Evolutionary conservation across 2,113 vertebrate genomes (phyloP).

Genomic region (Cranoglanis bouderius): DNA sequence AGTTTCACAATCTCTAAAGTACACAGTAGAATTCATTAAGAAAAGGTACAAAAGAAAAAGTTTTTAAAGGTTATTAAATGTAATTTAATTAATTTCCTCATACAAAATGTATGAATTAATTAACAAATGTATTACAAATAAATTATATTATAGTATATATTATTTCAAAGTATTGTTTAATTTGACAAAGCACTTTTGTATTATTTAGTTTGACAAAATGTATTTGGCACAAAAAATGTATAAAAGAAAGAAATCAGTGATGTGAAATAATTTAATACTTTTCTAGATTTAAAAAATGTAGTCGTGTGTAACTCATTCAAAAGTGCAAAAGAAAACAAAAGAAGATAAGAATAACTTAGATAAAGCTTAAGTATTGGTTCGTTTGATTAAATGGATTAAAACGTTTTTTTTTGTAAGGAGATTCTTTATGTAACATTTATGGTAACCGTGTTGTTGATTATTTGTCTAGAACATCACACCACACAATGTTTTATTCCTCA

Average conservation of each 20-base stretch:
- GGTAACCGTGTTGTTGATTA: not conserved
- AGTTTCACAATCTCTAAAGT: not conserved
- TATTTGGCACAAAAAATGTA: not conserved
- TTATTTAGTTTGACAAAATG: not conserved
- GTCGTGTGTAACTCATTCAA: not conserved
- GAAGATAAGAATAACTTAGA: not conserved
- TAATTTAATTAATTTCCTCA: not conserved
- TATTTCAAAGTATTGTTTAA: not conserved
- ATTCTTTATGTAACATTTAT: not conserved
- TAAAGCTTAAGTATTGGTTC: not conserved
- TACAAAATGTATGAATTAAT: not conserved
- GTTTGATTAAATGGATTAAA: not conserved
- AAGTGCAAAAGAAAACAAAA: no score
- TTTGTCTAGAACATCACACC: not conserved
- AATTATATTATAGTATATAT: not conserved
- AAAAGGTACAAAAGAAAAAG: not conserved
- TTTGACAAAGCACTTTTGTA: not conserved
- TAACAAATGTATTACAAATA: not conserved
- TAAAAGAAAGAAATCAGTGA: not conserved
- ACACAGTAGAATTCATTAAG: not conserved
- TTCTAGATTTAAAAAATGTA: not conserved
- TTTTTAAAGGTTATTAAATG: not conserved
- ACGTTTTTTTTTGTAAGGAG: no score
- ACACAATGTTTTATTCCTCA: not conserved
- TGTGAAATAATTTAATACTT: not conserved